These are phyloP conservation scores for Batillaria attramentaria DNA, from an alignment of 1,140 invertebrate genomes.

Conservation along the genomic window DNA sequence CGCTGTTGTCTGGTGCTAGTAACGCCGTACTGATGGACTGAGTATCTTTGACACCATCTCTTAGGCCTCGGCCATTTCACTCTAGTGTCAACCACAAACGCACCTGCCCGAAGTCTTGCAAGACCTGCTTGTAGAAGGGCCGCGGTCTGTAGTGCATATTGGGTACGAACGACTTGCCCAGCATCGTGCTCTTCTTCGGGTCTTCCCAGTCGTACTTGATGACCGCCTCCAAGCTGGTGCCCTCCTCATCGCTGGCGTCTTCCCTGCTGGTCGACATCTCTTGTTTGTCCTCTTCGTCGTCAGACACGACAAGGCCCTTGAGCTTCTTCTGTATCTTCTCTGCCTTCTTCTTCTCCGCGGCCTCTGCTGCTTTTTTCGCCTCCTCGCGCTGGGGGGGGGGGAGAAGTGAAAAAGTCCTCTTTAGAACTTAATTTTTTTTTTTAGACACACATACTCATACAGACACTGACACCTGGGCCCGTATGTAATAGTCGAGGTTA, in stretches of 20 bases:
- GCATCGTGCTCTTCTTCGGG: slow-evolving; percentile 6
- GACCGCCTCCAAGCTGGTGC: slow-evolving; percentile 26
- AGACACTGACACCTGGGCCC: no score
- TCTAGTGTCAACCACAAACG: background rate
- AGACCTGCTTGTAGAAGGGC: background rate
- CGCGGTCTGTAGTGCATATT: background rate
- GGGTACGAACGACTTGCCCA: slow-evolving; percentile 17
- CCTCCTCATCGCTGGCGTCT: slow-evolving; percentile 7
- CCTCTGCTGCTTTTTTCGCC: slow-evolving; percentile 21
- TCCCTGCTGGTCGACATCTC: background rate
- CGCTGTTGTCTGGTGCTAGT: background rate
- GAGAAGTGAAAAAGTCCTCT: background rate
- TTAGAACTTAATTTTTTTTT: no score
- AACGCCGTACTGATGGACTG: background rate
- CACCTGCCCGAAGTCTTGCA: slow-evolving; percentile 1
- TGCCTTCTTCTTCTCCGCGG: no score
- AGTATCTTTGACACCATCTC: background rate
- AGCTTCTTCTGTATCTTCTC: no score
- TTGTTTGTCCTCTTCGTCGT: slow-evolving; percentile 8
- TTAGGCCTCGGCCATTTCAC: background rate
- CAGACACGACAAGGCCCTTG: slow-evolving; percentile 12
- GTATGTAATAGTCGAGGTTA: no score
- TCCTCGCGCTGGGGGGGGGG: slow-evolving; percentile 13
- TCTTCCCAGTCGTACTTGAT: slow-evolving; percentile 32
- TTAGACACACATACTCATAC: no score